These are phyloP conservation scores for Eupithecia centaureata DNA, from an alignment of 2,888 invertebrate genomes.

Conservation along the genomic window DNA sequence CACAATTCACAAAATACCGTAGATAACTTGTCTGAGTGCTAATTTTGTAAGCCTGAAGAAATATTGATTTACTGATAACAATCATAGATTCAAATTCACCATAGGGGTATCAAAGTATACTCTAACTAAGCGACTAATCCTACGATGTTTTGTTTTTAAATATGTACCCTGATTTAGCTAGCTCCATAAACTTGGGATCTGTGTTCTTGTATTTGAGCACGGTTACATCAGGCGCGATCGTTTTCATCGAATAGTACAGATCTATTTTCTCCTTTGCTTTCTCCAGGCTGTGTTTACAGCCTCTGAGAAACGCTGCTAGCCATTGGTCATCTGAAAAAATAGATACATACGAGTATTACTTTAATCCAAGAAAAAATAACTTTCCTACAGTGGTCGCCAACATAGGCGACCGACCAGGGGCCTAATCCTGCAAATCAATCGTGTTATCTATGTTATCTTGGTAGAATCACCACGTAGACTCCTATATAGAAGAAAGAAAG, in stretches of 20 bases:
- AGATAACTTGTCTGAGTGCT: too few relatives aligned
- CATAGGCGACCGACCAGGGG: too few relatives aligned
- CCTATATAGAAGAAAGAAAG: too few relatives aligned
- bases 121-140: constrained; percentile 11
- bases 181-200: constrained; percentile 55
- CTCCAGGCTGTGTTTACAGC: constrained; percentile 86
- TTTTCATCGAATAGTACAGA: constrained; percentile 81
- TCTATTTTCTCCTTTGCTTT: constrained; percentile 85
- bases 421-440: too few relatives aligned
- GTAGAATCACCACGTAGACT: too few relatives aligned
- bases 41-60: too few relatives aligned
- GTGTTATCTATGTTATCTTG: too few relatives aligned
- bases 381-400: neutral
- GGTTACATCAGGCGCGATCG: constrained; percentile 79
- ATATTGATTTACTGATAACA: too few relatives aligned
- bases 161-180: constrained; percentile 58
- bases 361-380: neutral
- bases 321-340: constrained; percentile 81
- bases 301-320: constrained; percentile 83
- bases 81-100: neutral
- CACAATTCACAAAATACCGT: too few relatives aligned
- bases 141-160: too few relatives aligned
- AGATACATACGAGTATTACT: neutral
- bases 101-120: too few relatives aligned
- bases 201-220: constrained; percentile 50